Conservation (phyloP, 2,888 invertebrate species). For the Chydorus sphaericus region DNA sequence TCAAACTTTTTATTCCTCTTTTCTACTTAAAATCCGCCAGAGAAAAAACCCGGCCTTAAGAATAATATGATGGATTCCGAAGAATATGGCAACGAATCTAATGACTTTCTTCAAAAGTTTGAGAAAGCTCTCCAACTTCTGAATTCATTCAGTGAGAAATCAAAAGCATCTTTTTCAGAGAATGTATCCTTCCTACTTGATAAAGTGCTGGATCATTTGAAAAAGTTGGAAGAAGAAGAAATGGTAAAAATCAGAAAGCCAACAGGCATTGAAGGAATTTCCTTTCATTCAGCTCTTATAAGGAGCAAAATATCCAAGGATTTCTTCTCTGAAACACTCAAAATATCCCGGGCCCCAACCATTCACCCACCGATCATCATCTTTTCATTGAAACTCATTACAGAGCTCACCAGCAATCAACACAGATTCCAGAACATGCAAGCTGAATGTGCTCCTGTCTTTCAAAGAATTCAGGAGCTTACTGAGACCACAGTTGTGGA, state of each 20-base stretch:
- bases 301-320: neutral
- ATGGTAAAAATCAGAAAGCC: neutral
- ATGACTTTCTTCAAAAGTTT: conserved; percentile 2
- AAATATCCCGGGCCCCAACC: neutral
- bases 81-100: neutral
- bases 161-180: conserved; percentile 3
- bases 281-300: neutral
- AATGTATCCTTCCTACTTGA: conserved; percentile 11
- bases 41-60: no score
- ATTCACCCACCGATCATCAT: conserved; percentile 2
- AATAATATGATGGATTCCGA: no score
- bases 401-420: neutral
- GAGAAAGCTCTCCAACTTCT: conserved; percentile 17
- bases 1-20: no score
- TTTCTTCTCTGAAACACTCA: neutral
- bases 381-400: neutral
- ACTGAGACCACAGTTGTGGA: neutral
- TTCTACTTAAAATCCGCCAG: no score
- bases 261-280: neutral
- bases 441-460: neutral
- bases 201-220: conserved; percentile 12
- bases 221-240: neutral
- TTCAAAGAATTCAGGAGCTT: neutral
- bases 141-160: conserved; percentile 12
- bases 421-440: neutral